Base-by-base conservation (phyloP, 2,888 invertebrate genomes). In the Ophonus ardosiacus region DNA sequence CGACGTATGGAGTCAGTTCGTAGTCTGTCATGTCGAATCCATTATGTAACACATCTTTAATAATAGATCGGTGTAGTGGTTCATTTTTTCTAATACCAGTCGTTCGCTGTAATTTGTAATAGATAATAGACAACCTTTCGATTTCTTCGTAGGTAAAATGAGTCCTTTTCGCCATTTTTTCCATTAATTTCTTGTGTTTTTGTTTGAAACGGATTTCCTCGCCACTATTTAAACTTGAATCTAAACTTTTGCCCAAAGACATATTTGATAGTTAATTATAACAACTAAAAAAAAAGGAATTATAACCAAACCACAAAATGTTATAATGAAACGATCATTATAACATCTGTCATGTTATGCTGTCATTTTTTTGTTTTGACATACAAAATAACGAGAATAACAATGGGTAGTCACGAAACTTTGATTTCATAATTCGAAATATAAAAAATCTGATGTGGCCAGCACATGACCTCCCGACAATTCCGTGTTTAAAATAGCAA, bases 21-120 rank as follows among this genome's bases (percentile, higher is more conserved):
- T 95, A 93, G 88, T 96, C 96, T 0, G 95, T 95, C 93, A 97
- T 95, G 24, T 95, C 94, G 80, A 96, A 94, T 0, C 93, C 92
- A 0, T 93, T 93, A 88, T 95, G 93, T 0, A 94, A 91, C 0
- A 95, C 91, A 86, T 94, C 93, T 38, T 76, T 84, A 31, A 84
- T 10, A 13, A 21, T 7, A 15, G 61, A 38, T 78, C 78, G 21
- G 43, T 43, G 40, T 43, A 84, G 24, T 21, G 63, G 63, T 0
- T 7, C 8, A 17, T 43, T 21, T 56, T 84, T 84, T 10, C 65
- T 56, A n/a, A 24, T 38, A 40, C 56, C 56, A 3, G 51, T 38
- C 43, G 43, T 78, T 78, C 3, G 31, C 5, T 78, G 63, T 82
- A 93, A 90, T 87, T 93, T 93, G 86, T 93, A 92, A 87, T 93